A percentile compares a stretch with the other conserved stretches of the same genome.
phyloP scores from a whole-genome alignment of 2,888 invertebrate species.

The Synanthedon myopaeformis region DNA sequence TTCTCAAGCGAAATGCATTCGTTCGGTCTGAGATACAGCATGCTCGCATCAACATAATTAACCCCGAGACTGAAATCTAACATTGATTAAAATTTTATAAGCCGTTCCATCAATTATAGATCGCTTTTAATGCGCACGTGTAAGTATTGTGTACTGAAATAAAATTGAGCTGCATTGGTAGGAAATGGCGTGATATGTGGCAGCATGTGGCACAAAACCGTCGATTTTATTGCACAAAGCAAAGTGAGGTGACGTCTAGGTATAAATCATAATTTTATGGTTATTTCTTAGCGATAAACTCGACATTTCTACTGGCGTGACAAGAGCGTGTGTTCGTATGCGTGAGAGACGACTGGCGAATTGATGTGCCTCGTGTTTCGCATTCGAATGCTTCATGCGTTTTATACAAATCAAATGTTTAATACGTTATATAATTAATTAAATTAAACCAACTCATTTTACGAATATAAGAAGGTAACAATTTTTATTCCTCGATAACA shows the following conservation, averaged over 20 bases:
- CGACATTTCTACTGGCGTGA: slow-evolving; percentile 25
- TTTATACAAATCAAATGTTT: too few relatives aligned
- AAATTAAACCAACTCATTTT: too few relatives aligned
- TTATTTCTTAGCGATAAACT: slow-evolving; percentile 48
- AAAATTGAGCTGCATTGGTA: slow-evolving; percentile 21
- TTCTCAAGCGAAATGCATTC: too few relatives aligned
- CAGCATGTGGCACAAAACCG: slow-evolving; percentile 33
- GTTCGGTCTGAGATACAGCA: too few relatives aligned
- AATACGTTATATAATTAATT: too few relatives aligned
- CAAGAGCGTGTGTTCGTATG: slow-evolving; percentile 18
- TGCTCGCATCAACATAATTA: background rate
- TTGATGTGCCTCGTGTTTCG: slow-evolving; percentile 18
- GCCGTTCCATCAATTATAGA: background rate
- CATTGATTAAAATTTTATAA: background rate
- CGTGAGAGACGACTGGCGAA: slow-evolving; percentile 9
- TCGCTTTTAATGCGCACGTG: background rate
- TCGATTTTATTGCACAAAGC: slow-evolving; percentile 44
- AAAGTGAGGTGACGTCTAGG: slow-evolving; percentile 43
- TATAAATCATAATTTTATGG: slow-evolving; percentile 61
- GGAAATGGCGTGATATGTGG: slow-evolving; percentile 26
- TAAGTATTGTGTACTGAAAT: slow-evolving; percentile 17
- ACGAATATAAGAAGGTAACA: too few relatives aligned
- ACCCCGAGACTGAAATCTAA: background rate
- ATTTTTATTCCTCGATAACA: too few relatives aligned
- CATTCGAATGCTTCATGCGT: background rate